Percentiles rank a stretch among this genome's conserved stretches.
Conservation (phyloP, 37 sponge, comb jelly and placozoan species). For the Aphrocallistes beatrix region DNA sequence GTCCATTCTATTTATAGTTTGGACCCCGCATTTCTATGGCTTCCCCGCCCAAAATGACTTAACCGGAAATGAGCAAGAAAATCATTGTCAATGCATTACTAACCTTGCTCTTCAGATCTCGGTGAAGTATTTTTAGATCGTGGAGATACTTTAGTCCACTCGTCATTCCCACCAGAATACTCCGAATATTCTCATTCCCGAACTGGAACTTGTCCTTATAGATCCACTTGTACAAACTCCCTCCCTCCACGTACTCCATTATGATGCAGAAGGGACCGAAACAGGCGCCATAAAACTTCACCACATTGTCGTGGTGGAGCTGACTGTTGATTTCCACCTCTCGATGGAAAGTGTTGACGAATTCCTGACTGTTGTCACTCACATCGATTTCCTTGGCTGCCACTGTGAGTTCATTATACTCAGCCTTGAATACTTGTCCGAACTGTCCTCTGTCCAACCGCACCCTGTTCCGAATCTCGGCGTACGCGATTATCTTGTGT, state of each 20-base stretch:
- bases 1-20: too few relatives aligned
- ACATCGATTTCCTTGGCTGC: not conserved
- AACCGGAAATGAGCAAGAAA: too few relatives aligned
- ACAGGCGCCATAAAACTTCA: not conserved
- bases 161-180: not conserved
- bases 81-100: too few relatives aligned
- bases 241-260: not conserved
- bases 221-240: not conserved
- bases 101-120: slow-evolving; percentile 10
- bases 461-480: not conserved
- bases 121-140: not conserved
- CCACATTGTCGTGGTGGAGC: slow-evolving; percentile 5
- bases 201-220: not conserved
- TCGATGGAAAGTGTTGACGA: not conserved
- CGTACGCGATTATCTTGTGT: not conserved
- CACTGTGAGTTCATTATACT: not conserved
- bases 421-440: not conserved
- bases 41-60: too few relatives aligned
- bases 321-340: slow-evolving; percentile 8
- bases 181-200: not conserved
- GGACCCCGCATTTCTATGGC: too few relatives aligned
- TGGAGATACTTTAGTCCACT: not conserved
- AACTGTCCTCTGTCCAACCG: slow-evolving; percentile 3
- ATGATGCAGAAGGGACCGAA: not conserved
- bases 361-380: not conserved